A percentile compares a stretch with the other conserved stretches of the same genome.
These are phyloP conservation scores for Zophobas morio DNA, from an alignment of 1,140 invertebrate genomes.

Conservation along the genomic window DNA sequence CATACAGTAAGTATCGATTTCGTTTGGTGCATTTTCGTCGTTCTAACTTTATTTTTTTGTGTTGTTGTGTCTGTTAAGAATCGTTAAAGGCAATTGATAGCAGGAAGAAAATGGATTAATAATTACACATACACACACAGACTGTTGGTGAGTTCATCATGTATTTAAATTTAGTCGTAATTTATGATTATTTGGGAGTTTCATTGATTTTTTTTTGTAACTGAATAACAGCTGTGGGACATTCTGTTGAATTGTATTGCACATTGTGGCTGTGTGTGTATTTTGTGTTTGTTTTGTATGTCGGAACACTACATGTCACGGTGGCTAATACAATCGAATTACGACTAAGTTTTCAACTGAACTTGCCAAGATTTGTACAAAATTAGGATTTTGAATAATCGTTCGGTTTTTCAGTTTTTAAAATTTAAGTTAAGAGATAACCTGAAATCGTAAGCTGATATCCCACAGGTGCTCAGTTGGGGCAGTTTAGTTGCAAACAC, in stretches of 20 bases:
- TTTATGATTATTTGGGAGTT: constrained; percentile 41
- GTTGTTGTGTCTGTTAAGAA: constrained; percentile 53
- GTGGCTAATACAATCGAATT: constrained; percentile 37
- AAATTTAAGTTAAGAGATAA: background rate
- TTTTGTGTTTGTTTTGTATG: constrained; percentile 2
- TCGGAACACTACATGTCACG: constrained; percentile 23
- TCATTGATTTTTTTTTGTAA: constrained; percentile 38
- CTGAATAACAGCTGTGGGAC: constrained; percentile 39
- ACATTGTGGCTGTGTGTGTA: constrained; percentile 15
- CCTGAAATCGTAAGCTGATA: constrained; percentile 30
- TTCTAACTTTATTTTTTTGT: constrained; percentile 49
- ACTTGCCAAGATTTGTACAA: constrained; percentile 28
- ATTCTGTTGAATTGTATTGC: constrained; percentile 31
- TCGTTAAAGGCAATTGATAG: constrained; percentile 49
- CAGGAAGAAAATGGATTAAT: constrained; percentile 45
- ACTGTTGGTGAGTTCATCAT: constrained; percentile 35
- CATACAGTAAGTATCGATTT: constrained; percentile 72
- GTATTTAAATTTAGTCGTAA: constrained; percentile 29
- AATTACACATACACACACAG: constrained; percentile 47
- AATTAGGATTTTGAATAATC: constrained; percentile 16
- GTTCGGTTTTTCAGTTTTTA: background rate
- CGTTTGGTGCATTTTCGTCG: constrained; percentile 48
- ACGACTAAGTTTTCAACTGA: constrained; percentile 43
- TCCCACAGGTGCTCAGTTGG: constrained; percentile 40
- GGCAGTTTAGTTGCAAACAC: constrained; percentile 34